phyloP scores from a whole-genome alignment of 2,888 invertebrate genomes.

The Coenonympha arcania region DNA sequence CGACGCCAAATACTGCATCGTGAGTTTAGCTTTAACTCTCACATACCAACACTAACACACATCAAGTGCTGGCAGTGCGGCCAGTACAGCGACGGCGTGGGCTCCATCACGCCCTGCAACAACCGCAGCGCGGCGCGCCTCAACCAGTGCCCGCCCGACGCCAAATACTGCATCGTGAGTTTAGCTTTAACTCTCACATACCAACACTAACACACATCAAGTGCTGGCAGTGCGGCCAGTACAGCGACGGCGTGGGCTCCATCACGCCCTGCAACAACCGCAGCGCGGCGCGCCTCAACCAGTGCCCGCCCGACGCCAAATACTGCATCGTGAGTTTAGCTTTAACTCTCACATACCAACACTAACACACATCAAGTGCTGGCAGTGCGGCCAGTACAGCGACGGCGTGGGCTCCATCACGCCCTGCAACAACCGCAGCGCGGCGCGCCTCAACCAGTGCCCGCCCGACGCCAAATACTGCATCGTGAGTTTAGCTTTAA shows the following conservation, averaged over 20 bases:
- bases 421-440: constrained; percentile 84
- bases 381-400: constrained; percentile 87
- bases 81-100: constrained; percentile 88
- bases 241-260: constrained; percentile 88
- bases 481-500: constrained; percentile 49
- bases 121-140: constrained; percentile 82
- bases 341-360: not conserved
- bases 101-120: constrained; percentile 87
- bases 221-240: constrained; percentile 87
- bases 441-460: constrained; percentile 81
- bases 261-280: constrained; percentile 88
- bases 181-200: not conserved
- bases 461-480: constrained; percentile 77
- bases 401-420: constrained; percentile 90
- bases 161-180: constrained; percentile 77
- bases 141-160: constrained; percentile 77
- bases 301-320: constrained; percentile 76
- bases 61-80: constrained; percentile 85
- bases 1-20: constrained; percentile 78
- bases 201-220: constrained; percentile 43
- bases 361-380: constrained; percentile 72
- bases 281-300: constrained; percentile 79
- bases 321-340: constrained; percentile 74
- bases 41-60: not conserved
- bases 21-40: not conserved